Evolutionary conservation across 2,113 vertebrate genomes (phyloP).

Genomic region (Scartelaos histophorus): DNA sequence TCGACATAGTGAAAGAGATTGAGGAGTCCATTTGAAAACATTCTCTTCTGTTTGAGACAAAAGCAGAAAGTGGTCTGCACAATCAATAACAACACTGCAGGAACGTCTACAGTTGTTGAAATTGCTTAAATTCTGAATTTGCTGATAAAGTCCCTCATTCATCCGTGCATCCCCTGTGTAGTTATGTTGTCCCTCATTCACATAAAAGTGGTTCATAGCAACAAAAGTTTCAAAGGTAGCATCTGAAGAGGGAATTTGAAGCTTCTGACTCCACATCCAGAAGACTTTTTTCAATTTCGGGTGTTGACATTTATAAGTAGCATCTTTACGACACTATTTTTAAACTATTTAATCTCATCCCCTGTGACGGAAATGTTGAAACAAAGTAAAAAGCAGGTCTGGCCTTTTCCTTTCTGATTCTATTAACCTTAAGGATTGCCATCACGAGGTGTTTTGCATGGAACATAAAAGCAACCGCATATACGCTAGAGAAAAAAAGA

Average conservation of each 20-base stretch:
- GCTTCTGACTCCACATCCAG: background rate
- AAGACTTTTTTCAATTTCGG: no score
- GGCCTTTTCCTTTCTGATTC: background rate
- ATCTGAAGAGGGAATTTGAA: background rate
- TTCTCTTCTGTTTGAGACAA: constrained; percentile 72
- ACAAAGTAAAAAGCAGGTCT: background rate
- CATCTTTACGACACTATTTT: no score
- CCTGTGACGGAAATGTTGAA: background rate
- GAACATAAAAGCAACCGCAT: background rate
- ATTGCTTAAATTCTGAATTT: background rate
- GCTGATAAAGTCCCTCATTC: no score
- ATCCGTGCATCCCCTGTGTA: no score
- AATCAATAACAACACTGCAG: constrained; percentile 47
- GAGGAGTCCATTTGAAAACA: constrained; percentile 73
- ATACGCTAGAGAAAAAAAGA: background rate
- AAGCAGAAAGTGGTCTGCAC: constrained; percentile 63
- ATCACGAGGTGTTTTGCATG: background rate
- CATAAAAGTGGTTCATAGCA: background rate
- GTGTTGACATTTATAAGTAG: background rate
- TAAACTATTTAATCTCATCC: background rate
- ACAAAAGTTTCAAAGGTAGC: background rate
- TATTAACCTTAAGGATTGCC: background rate
- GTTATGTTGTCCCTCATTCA: no score
- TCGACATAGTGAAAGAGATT: constrained; percentile 82
- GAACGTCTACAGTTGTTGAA: background rate